Percentiles rank a stretch among this genome's conserved stretches.
These are phyloP conservation scores for Clarias gariepinus DNA, from an alignment of 2,113 vertebrate species.

Conservation along the genomic window DNA sequence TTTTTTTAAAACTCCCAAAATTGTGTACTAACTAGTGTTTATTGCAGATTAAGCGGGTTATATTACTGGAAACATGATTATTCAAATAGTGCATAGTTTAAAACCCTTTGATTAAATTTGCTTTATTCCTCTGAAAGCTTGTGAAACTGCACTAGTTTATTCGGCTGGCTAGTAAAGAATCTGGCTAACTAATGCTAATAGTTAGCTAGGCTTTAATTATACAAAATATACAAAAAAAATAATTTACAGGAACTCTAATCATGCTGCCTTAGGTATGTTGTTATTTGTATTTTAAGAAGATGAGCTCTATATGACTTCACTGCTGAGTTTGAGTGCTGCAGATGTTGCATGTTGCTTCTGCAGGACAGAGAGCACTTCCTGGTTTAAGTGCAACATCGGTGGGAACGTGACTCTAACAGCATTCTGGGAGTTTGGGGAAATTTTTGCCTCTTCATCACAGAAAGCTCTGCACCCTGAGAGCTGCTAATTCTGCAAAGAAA, in stretches of 20 bases:
- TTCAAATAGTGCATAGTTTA: too few species aligned
- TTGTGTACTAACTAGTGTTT: neutral
- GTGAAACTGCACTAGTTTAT: neutral
- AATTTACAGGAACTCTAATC: neutral
- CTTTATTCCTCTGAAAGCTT: neutral
- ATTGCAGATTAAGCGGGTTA: neutral
- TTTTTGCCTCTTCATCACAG: slow-evolving; percentile 26
- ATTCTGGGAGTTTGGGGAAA: slow-evolving; percentile 32
- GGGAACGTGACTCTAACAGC: neutral
- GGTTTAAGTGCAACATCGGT: neutral
- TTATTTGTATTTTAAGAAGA: neutral
- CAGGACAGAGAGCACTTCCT: neutral
- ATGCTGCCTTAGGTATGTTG: neutral
- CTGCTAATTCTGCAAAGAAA: slow-evolving; percentile 38
- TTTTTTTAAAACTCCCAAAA: neutral
- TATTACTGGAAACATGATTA: neutral
- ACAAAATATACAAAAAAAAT: neutral
- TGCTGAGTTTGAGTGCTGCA: neutral
- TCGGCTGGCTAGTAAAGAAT: neutral
- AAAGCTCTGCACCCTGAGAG: neutral
- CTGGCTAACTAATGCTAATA: neutral
- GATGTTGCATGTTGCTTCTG: neutral
- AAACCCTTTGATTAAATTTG: neutral
- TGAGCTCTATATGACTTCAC: neutral
- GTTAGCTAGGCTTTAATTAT: neutral